phyloP scores from a whole-genome alignment of 2,888 invertebrate genomes.

The Apodemia hepburni region DNA sequence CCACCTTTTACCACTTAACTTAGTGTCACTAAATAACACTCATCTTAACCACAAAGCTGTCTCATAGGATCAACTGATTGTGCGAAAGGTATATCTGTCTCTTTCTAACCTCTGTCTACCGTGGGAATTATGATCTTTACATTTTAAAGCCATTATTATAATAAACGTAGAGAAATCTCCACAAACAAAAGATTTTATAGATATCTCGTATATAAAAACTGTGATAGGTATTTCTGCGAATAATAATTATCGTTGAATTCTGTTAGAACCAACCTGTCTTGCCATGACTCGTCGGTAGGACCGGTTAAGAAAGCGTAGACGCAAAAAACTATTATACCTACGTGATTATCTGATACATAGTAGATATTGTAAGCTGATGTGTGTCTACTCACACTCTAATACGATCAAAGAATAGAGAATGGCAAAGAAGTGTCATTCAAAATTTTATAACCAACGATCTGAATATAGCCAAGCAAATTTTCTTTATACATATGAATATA shows the following conservation, averaged over 20 bases:
- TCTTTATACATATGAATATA: too few relatives aligned
- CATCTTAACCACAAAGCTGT: not conserved
- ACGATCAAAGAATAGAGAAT: not conserved
- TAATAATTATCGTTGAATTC: slow-evolving; percentile 13
- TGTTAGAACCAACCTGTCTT: slow-evolving; percentile 16
- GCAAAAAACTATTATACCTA: slow-evolving; percentile 30
- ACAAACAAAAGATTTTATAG: slow-evolving; percentile 11
- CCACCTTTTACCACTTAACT: too few relatives aligned
- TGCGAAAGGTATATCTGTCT: not conserved
- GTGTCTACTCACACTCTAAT: slow-evolving; percentile 11
- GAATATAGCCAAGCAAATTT: not conserved
- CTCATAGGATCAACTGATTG: not conserved
- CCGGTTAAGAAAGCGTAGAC: slow-evolving; percentile 33
- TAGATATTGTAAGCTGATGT: slow-evolving; percentile 16
- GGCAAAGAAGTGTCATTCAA: not conserved
- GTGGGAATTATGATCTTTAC: not conserved
- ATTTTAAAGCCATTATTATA: slow-evolving; percentile 1
- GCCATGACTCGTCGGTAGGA: slow-evolving; percentile 28
- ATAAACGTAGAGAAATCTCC: not conserved
- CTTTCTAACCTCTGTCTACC: not conserved
- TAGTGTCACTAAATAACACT: too few relatives aligned
- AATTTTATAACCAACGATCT: not conserved
- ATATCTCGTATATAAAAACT: slow-evolving; percentile 7
- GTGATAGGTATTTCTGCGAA: slow-evolving; percentile 14
- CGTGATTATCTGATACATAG: slow-evolving; percentile 25